Evolutionary conservation across 2,113 vertebrate species (phyloP).

Genomic region (Phocoena sinus): DNA sequence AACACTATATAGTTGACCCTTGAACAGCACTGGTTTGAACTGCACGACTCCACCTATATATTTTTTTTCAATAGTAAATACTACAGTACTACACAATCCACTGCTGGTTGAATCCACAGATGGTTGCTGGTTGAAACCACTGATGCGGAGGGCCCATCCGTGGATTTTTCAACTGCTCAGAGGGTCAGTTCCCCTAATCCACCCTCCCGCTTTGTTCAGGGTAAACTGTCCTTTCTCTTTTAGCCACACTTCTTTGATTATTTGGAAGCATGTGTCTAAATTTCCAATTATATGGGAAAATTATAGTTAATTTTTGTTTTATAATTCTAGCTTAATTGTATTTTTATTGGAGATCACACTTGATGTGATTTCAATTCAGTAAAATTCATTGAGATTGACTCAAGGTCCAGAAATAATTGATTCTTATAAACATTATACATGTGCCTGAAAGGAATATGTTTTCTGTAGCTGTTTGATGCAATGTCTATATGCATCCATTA

Average conservation of each 20-base stretch:
- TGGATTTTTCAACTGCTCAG: background rate
- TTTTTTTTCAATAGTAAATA: background rate
- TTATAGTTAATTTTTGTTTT: background rate
- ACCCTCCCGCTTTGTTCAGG: background rate
- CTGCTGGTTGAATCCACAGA: background rate
- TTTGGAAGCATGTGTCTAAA: constrained; percentile 14
- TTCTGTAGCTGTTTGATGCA: background rate
- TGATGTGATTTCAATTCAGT: background rate
- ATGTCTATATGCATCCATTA: background rate
- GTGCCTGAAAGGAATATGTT: background rate
- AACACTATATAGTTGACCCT: background rate
- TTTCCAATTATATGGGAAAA: background rate
- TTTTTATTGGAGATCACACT: constrained; percentile 1
- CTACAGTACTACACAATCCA: background rate
- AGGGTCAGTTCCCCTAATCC: background rate
- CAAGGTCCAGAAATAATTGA: background rate
- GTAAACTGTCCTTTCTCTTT: background rate
- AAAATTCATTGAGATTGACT: constrained; percentile 37
- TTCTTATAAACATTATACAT: background rate
- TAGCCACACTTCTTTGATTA: background rate
- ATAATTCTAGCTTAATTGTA: constrained; percentile 19
- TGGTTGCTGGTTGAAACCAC: background rate
- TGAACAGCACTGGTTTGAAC: background rate
- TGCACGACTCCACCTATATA: background rate
- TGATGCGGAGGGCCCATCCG: background rate